A percentile compares a stretch with the other conserved stretches of the same genome.
phyloP scores from a whole-genome alignment of 2,113 vertebrate genomes.

The Pleuronectes platessa region DNA sequence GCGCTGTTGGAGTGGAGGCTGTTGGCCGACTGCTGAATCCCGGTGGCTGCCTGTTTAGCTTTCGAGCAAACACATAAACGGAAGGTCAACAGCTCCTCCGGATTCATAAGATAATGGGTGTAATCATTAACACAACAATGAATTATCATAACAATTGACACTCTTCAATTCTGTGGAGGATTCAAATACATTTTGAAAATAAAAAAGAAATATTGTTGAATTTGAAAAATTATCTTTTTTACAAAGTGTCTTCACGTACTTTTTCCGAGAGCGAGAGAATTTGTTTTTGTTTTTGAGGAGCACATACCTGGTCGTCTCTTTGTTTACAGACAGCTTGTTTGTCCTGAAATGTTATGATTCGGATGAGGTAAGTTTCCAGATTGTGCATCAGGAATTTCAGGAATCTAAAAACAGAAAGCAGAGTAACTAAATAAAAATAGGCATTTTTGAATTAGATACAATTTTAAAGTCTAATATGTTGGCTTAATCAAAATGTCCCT shows the following conservation, averaged over 20 bases:
- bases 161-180: background rate
- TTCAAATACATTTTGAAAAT: background rate
- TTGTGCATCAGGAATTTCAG: background rate
- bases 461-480: background rate
- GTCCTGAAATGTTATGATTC: fast-evolving
- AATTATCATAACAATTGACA: conserved; percentile 41
- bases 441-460: background rate
- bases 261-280: background rate
- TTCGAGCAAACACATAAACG: conserved; percentile 68
- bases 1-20: conserved; percentile 74
- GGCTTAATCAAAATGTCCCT: too few species aligned
- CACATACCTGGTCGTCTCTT: background rate
- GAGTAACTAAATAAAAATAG: background rate
- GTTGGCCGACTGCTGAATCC: conserved; percentile 74
- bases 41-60: conserved; percentile 66
- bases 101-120: conserved; percentile 64
- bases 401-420: background rate
- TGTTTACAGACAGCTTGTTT: background rate
- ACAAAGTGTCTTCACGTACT: too few species aligned
- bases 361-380: background rate
- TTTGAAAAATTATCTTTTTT: background rate
- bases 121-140: conserved; percentile 59
- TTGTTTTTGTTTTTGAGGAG: too few species aligned
- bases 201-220: background rate
- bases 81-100: conserved; percentile 71